Conservation (phyloP, 1,140 invertebrate genomes). For the Nephila pilipes region DNA sequence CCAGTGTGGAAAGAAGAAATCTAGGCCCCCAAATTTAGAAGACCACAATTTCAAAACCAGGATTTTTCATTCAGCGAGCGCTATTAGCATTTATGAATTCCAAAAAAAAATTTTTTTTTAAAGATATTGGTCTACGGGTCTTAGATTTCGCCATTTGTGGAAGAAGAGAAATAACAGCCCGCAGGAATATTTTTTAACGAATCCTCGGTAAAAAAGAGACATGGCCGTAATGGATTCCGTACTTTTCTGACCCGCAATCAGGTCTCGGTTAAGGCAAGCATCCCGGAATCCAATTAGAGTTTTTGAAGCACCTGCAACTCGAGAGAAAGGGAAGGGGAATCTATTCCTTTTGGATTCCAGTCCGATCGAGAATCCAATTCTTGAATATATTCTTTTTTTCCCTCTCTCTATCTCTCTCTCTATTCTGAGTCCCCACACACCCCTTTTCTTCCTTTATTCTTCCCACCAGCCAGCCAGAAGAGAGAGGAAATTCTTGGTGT, state of each 20-base stretch:
- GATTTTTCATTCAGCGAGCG: constrained; percentile 33
- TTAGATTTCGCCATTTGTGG: constrained; percentile 11
- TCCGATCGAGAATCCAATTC: constrained; percentile 74
- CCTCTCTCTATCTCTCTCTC: not conserved
- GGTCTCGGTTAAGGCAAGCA: constrained; percentile 26
- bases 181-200: constrained; percentile 63
- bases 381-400: constrained; percentile 58
- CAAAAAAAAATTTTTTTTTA: constrained; percentile 11
- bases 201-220: constrained; percentile 2
- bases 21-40: constrained; percentile 16
- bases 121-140: constrained; percentile 69
- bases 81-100: constrained; percentile 75
- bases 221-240: constrained; percentile 70
- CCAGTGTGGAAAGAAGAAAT: constrained; percentile 1
- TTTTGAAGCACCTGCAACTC: constrained; percentile 74
- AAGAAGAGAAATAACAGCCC: constrained; percentile 49
- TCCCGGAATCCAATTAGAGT: constrained; percentile 72
- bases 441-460: not conserved
- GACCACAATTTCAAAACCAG: constrained; percentile 36
- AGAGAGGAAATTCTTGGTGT: not conserved
- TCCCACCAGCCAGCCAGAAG: not conserved
- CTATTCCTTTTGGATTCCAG: constrained; percentile 68
- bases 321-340: constrained; percentile 44
- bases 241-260: constrained; percentile 68
- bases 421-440: not conserved